Percentiles rank a stretch among this genome's conserved stretches.
Conservation (phyloP, 1,140 invertebrate genomes). For the Cecropterus lyciades region DNA sequence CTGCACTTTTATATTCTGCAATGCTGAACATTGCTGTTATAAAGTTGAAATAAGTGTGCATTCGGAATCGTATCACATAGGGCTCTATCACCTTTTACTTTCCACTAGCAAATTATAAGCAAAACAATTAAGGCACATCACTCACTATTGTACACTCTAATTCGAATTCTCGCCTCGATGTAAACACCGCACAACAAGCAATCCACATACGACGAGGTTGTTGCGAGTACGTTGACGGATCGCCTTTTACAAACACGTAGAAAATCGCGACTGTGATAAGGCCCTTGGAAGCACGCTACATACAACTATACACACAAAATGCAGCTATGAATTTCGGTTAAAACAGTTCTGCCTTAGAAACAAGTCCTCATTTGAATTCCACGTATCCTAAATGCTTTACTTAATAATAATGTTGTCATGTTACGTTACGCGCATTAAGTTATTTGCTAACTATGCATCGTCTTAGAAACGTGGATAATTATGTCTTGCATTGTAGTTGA, state of each 20-base stretch:
- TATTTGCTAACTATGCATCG: slow-evolving; percentile 21
- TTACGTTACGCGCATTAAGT: slow-evolving; percentile 11
- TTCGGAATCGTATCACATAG: too few species aligned
- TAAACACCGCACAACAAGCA: background rate
- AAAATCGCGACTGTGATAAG: too few species aligned
- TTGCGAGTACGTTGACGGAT: too few species aligned
- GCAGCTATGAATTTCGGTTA: background rate
- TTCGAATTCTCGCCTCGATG: too few species aligned
- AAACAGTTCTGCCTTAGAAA: slow-evolving; percentile 7
- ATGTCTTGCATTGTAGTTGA: background rate
- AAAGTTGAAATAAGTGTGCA: too few species aligned
- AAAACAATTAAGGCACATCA: too few species aligned
- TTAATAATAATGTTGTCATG: slow-evolving; percentile 23
- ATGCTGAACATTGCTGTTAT: too few species aligned
- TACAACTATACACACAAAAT: slow-evolving; percentile 5
- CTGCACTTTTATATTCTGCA: too few species aligned
- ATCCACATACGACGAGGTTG: background rate
- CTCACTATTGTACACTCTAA: too few species aligned
- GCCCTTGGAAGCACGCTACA: background rate
- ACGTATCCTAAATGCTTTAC: slow-evolving; percentile 15
- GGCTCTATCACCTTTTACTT: too few species aligned
- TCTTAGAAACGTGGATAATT: slow-evolving; percentile 10
- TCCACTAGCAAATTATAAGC: too few species aligned
- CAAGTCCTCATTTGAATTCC: slow-evolving; percentile 9
- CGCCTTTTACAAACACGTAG: too few species aligned